Percentiles rank a stretch among this genome's conserved stretches.
These are phyloP conservation scores for Latrodectus hesperus DNA, from an alignment of 2,888 invertebrate genomes.

Conservation along the genomic window DNA sequence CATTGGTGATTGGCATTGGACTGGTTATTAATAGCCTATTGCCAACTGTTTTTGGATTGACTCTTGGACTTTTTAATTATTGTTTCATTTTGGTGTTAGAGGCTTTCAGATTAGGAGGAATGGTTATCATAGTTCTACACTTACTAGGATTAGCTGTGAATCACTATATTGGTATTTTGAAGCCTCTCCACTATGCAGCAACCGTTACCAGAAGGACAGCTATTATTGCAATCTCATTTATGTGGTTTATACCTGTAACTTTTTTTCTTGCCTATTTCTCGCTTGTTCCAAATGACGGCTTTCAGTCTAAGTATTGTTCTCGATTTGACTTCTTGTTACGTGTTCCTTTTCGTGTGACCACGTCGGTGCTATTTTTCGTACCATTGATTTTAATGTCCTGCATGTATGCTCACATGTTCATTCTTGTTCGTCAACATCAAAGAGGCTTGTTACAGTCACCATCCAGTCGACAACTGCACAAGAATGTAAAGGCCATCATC, in stretches of 20 bases:
- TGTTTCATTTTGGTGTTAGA: constrained; percentile 74
- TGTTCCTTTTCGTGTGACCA: constrained; percentile 77
- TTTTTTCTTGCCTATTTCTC: constrained; percentile 78
- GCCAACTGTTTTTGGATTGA: constrained; percentile 74
- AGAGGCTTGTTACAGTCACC: constrained; percentile 36
- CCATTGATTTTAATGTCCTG: constrained; percentile 79
- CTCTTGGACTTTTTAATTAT: constrained; percentile 74
- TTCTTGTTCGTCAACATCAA: constrained; percentile 79
- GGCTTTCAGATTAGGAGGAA: constrained; percentile 78
- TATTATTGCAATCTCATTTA: constrained; percentile 76
- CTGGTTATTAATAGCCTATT: constrained; percentile 78
- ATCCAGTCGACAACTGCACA: constrained; percentile 72
- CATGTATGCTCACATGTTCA: constrained; percentile 80
- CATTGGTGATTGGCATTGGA: constrained; percentile 78
- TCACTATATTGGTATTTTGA: constrained; percentile 81
- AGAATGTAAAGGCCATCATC: constrained; percentile 78
- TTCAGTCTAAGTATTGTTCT: constrained; percentile 69
- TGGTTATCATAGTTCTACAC: constrained; percentile 81
- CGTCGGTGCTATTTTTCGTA: constrained; percentile 78
- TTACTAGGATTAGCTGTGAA: constrained; percentile 81
- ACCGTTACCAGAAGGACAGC: constrained; percentile 79
- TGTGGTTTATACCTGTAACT: constrained; percentile 79
- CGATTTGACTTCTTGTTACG: constrained; percentile 74
- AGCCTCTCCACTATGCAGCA: constrained; percentile 81
- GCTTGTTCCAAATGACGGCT: constrained; percentile 76